Evolutionary conservation across 1,140 invertebrate genomes (phyloP).

Genomic region (Pachyrhynchus sulphureomaculatus): DNA sequence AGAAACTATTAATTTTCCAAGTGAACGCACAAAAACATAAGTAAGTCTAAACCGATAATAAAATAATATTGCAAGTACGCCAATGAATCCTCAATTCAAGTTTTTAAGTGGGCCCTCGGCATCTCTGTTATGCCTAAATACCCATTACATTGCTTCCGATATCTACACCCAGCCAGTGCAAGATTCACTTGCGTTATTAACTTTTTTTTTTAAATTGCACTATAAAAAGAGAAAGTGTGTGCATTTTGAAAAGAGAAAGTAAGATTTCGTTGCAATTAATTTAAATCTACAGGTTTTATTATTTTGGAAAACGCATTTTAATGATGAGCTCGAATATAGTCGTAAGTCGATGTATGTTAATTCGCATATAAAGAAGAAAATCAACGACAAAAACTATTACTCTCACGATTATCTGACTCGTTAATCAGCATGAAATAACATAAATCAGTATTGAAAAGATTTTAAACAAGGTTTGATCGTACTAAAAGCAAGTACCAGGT

Average conservation of each 20-base stretch:
- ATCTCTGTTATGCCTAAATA: slow-evolving; percentile 5
- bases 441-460: slow-evolving; percentile 14
- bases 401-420: slow-evolving; percentile 19
- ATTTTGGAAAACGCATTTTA: slow-evolving; percentile 9
- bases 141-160: background rate
- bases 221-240: slow-evolving; percentile 18
- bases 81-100: background rate
- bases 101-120: slow-evolving; percentile 3
- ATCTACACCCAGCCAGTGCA: too few species aligned
- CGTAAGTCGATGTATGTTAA: slow-evolving; percentile 1
- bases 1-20: too few species aligned
- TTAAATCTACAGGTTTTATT: slow-evolving; percentile 14
- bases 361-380: slow-evolving; percentile 14
- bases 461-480: background rate
- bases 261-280: background rate
- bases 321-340: background rate
- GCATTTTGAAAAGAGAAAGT: slow-evolving; percentile 20
- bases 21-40: too few species aligned
- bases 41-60: too few species aligned
- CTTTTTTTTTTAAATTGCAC: slow-evolving; percentile 10
- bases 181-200: too few species aligned
- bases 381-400: slow-evolving; percentile 21
- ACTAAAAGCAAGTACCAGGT: too few species aligned
- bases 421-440: slow-evolving; percentile 22
- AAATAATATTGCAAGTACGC: background rate